phyloP scores from a whole-genome alignment of 2,797 vertebrate species.

The Pseudochirops corinnae region DNA sequence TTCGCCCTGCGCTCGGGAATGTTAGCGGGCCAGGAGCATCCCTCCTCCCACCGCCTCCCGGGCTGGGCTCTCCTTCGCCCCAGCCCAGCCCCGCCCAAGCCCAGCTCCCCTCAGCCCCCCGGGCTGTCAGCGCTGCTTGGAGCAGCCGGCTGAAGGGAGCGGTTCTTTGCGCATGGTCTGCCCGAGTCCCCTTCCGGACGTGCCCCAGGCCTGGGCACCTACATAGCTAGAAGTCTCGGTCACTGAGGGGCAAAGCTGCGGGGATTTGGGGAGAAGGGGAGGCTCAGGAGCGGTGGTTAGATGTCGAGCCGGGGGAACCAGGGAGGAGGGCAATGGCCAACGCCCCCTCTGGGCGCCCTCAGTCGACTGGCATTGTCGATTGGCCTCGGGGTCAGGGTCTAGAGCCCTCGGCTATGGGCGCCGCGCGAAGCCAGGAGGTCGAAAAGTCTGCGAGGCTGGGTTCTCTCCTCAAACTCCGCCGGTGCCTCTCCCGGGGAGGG shows the following conservation, averaged over 20 bases:
- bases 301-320: constrained; percentile 40
- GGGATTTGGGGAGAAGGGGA: constrained; percentile 89
- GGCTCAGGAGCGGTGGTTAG: constrained; percentile 80
- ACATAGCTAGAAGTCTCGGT: constrained; percentile 78
- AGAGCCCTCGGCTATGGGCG: constrained; percentile 71
- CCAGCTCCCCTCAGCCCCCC: constrained; percentile 67
- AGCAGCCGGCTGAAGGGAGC: constrained; percentile 55
- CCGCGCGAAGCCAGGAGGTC: constrained; percentile 74
- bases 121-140: constrained; percentile 63
- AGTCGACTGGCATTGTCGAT: constrained; percentile 75
- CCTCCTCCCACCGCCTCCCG: constrained; percentile 80
- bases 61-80: constrained; percentile 80
- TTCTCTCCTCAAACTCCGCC: constrained; percentile 72
- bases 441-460: constrained; percentile 74
- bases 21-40: constrained; percentile 83
- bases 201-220: constrained; percentile 74
- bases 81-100: constrained; percentile 44
- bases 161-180: constrained; percentile 9
- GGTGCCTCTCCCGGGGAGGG: constrained; percentile 80
- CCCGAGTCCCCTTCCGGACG: constrained; percentile 24
- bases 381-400: constrained; percentile 66
- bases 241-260: constrained; percentile 86
- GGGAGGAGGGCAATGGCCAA: constrained; percentile 69
- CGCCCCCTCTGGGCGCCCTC: constrained; percentile 77
- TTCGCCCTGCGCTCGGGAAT: constrained; percentile 73